Percentiles rank a stretch among this genome's conserved stretches.
Evolutionary conservation across 92 coral and sea anemone species (phyloP).

Genomic region (Parazoanthus darwini): DNA sequence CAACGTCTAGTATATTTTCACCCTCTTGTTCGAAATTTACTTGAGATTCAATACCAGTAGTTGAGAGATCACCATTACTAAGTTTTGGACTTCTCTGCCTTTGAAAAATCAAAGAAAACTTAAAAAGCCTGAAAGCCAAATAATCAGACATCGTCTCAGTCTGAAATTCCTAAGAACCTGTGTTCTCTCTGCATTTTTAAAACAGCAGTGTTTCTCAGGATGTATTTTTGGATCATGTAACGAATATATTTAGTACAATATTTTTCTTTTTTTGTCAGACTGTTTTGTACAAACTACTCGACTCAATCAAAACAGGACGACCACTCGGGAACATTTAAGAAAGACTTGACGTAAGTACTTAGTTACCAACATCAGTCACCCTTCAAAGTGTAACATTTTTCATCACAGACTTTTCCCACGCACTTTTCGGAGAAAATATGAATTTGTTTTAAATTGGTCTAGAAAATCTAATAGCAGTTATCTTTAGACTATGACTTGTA

Average conservation of each 20-base stretch:
- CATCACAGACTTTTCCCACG: no score
- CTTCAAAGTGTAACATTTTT: no score
- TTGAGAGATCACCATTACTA: neutral
- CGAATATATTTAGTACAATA: neutral
- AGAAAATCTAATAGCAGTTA: no score
- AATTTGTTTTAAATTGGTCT: no score
- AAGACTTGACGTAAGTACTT: no score
- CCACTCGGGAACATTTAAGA: no score
- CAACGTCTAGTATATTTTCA: constrained; percentile 16
- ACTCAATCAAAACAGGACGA: neutral
- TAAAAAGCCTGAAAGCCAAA: neutral
- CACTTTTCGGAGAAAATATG: no score
- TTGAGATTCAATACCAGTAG: neutral
- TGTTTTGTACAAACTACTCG: neutral
- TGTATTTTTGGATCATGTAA: neutral
- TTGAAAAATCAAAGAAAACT: constrained; percentile 29
- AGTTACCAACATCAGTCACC: no score
- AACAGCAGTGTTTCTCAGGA: neutral
- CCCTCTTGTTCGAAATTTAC: constrained; percentile 6
- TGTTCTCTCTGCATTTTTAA: neutral
- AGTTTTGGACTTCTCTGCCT: constrained; percentile 16
- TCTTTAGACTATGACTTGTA: no score
- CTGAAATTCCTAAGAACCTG: neutral
- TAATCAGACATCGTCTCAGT: neutral
- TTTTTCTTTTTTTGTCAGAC: neutral